A percentile compares a stretch with the other conserved stretches of the same genome.
These are phyloP conservation scores for Holacanthus passer DNA, from an alignment of 2,113 vertebrate species.

Conservation along the genomic window DNA sequence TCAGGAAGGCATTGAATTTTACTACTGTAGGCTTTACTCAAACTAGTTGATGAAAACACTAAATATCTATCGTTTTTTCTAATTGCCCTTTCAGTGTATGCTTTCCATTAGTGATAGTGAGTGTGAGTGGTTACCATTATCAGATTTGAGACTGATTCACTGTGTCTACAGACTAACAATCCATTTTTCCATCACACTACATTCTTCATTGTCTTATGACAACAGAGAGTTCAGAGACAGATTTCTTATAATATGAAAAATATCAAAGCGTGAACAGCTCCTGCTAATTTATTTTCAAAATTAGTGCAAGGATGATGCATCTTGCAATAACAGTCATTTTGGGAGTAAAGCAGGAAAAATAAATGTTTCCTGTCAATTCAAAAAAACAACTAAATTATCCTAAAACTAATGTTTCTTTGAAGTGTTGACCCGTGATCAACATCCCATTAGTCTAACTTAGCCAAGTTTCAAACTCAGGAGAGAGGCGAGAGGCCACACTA, in stretches of 20 bases:
- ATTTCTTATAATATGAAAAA: constrained; percentile 1
- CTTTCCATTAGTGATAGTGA: constrained; percentile 64
- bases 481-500: constrained; percentile 26
- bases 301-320: constrained; percentile 1
- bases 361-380: constrained; percentile 6
- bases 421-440: constrained; percentile 56
- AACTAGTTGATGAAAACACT: constrained; percentile 37
- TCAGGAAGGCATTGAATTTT: constrained; percentile 20
- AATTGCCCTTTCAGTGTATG: constrained; percentile 33
- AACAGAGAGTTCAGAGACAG: constrained; percentile 26
- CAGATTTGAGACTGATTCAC: constrained; percentile 51
- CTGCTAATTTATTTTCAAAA: constrained; percentile 6
- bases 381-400: constrained; percentile 1
- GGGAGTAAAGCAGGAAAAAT: constrained; percentile 2
- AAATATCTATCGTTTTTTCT: constrained; percentile 19
- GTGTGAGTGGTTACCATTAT: constrained; percentile 42
- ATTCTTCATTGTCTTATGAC: constrained; percentile 44
- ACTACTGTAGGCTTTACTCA: constrained; percentile 30
- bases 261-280: constrained; percentile 7
- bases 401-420: constrained; percentile 50
- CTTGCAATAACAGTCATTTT: not conserved
- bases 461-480: constrained; percentile 37
- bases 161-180: constrained; percentile 22
- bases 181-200: constrained; percentile 24
- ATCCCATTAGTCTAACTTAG: constrained; percentile 42